These are phyloP conservation scores for Enhydra lutris DNA, from an alignment of 2,113 vertebrate genomes.

Conservation along the genomic window DNA sequence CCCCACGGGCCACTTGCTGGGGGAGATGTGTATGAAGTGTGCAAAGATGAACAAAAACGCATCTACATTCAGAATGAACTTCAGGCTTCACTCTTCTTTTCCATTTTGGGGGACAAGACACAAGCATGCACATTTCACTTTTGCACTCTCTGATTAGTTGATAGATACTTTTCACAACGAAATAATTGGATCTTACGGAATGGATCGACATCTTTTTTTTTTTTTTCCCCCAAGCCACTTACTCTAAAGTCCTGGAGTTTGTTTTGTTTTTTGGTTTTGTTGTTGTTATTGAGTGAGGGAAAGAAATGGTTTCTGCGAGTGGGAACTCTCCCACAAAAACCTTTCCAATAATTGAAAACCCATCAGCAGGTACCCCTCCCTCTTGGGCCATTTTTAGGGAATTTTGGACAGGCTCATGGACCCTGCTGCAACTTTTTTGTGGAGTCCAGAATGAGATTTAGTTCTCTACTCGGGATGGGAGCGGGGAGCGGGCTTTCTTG, in stretches of 20 bases:
- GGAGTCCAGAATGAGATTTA: neutral
- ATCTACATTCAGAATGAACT: neutral
- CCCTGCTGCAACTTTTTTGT: neutral
- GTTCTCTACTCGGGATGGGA: neutral
- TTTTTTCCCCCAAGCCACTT: neutral
- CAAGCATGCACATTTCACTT: neutral
- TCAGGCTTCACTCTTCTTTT: neutral
- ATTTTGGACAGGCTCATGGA: neutral
- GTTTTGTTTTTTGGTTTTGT: neutral
- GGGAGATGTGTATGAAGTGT: neutral
- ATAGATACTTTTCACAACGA: neutral
- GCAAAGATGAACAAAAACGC: fast-evolving
- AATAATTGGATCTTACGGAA: neutral
- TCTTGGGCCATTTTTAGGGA: neutral
- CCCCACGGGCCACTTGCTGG: neutral
- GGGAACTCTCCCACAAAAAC: neutral
- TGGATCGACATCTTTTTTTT: neutral
- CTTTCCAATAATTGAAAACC: neutral
- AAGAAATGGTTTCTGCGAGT: neutral
- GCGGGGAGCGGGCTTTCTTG: neutral
- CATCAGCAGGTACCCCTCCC: neutral
- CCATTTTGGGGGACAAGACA: neutral
- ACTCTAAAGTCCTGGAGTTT: neutral
- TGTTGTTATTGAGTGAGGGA: neutral
- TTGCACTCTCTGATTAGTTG: neutral